A percentile compares a stretch with the other conserved stretches of the same genome.
These are phyloP conservation scores for Toxotes lorentzi DNA, from an alignment of 2,797 vertebrate genomes.

Conservation along the genomic window DNA sequence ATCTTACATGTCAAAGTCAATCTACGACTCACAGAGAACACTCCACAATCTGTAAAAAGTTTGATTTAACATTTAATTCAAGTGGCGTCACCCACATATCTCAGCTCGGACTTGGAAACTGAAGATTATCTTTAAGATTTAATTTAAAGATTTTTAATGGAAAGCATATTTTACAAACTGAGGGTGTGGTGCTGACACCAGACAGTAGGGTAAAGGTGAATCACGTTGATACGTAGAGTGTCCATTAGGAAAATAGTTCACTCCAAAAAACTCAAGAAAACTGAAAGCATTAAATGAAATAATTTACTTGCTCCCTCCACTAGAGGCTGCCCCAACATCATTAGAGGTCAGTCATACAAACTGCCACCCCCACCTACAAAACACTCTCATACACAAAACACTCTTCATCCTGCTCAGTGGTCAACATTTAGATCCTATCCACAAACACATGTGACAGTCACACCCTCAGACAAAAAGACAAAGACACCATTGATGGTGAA, in stretches of 20 bases:
- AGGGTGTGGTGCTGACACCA: background rate
- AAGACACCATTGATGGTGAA: conserved; percentile 48
- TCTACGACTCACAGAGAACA: background rate
- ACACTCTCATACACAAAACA: background rate
- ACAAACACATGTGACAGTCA: conserved; percentile 63
- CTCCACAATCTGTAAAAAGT: background rate
- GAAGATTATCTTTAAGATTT: background rate
- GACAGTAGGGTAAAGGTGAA: background rate
- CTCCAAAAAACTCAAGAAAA: too few relatives aligned
- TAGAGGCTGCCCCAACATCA: conserved; percentile 26
- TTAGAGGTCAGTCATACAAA: background rate
- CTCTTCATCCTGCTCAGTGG: background rate
- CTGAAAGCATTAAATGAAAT: too few relatives aligned
- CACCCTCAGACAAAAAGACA: conserved; percentile 39
- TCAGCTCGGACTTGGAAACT: background rate
- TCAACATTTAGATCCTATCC: conserved; percentile 5
- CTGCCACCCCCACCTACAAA: background rate
- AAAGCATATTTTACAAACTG: background rate
- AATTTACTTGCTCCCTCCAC: conserved; percentile 28
- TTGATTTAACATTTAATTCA: background rate
- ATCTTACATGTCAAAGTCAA: background rate
- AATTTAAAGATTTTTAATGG: background rate
- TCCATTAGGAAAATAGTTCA: too few relatives aligned
- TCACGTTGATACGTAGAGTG: too few relatives aligned
- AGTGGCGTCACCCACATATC: background rate